Evolutionary conservation across 2,797 vertebrate genomes (phyloP).

Genomic region (Pogoniulus pusillus): DNA sequence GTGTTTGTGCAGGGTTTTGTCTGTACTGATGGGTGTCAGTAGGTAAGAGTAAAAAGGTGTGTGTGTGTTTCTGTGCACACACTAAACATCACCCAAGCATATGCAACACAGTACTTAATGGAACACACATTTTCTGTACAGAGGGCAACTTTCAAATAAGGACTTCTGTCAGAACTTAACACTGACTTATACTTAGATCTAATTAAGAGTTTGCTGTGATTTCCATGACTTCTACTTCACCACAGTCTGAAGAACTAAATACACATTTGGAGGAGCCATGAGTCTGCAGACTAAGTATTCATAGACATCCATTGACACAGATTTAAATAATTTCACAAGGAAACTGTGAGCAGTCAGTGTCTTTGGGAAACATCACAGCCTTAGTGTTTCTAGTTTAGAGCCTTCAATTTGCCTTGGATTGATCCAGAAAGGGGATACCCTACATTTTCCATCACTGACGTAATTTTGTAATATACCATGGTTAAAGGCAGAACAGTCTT

Average conservation of each 20-base stretch:
- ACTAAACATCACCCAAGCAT: not conserved
- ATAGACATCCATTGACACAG: not conserved
- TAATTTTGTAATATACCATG: not conserved
- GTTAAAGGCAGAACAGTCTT: not conserved
- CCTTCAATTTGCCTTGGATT: not conserved
- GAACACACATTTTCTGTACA: not conserved
- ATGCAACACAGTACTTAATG: not conserved
- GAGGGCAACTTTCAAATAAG: not conserved
- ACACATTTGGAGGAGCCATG: not conserved
- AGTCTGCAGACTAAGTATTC: not conserved
- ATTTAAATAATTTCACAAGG: not conserved
- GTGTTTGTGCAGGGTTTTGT: too few relatives aligned
- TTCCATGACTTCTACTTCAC: not conserved
- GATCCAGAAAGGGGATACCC: not conserved
- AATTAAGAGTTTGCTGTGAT: not conserved
- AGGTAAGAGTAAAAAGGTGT: not conserved
- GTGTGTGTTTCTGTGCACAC: accelerated
- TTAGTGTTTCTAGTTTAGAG: not conserved
- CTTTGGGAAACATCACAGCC: not conserved
- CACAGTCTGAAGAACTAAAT: not conserved
- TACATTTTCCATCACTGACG: not conserved
- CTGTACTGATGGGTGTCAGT: not conserved
- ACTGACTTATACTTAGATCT: not conserved
- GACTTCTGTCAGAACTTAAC: not conserved
- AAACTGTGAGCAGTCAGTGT: not conserved